Evolutionary conservation across 2,113 vertebrate species (phyloP).

Genomic region (Azemiops feae): DNA sequence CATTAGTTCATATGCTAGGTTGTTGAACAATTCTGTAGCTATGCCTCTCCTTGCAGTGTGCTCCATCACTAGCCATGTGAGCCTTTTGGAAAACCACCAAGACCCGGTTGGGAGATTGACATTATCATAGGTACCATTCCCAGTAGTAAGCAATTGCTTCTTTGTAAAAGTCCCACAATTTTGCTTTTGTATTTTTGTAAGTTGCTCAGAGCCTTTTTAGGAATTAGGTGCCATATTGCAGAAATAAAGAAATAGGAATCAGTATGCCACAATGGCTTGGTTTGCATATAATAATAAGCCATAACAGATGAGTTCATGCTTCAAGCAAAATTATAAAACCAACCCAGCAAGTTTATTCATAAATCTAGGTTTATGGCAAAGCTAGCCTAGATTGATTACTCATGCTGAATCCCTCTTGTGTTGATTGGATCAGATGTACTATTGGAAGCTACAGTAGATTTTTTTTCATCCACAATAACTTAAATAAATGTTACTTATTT

Average conservation of each 20-base stretch:
- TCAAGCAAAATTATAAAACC: not conserved
- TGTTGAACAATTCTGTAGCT: not conserved
- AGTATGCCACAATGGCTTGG: not conserved
- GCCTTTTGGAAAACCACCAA: not conserved
- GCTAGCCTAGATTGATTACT: not conserved
- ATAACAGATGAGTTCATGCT: not conserved
- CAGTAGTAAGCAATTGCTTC: not conserved
- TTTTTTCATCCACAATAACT: not conserved
- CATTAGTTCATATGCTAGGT: not conserved
- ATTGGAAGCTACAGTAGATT: not conserved
- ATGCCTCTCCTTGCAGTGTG: not conserved
- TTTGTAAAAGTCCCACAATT: not conserved
- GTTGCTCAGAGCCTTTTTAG: not conserved
- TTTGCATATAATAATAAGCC: not conserved
- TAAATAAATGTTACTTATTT: conserved; percentile 9
- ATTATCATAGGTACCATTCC: not conserved
- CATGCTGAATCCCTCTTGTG: not conserved
- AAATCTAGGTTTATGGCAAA: not conserved
- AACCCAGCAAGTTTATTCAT: not conserved
- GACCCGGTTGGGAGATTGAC: not conserved
- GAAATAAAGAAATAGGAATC: not conserved
- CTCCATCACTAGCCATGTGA: not conserved
- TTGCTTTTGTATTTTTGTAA: not conserved
- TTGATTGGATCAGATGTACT: not conserved
- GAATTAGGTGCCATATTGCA: not conserved